Evolutionary conservation across 2,113 vertebrate genomes (phyloP).

Genomic region (Calyptommatus sinebrachiatus): DNA sequence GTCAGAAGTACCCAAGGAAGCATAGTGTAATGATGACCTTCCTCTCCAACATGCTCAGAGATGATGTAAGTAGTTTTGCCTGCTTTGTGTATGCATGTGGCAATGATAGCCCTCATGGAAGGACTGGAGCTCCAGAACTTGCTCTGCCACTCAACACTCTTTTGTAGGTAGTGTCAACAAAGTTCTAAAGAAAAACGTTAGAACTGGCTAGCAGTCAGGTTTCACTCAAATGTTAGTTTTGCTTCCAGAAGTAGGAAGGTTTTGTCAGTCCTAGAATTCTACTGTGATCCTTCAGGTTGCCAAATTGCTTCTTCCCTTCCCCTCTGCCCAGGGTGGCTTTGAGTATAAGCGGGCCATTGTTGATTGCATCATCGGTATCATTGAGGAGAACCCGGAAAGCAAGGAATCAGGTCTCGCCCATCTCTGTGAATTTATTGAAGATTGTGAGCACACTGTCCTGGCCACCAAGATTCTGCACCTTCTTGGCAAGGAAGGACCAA

Average conservation of each 20-base stretch:
- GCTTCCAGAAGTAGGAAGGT: no score
- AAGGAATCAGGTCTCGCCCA: conserved; percentile 94
- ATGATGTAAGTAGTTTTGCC: conserved; percentile 80
- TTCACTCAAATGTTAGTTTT: no score
- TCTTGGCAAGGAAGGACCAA: conserved; percentile 91
- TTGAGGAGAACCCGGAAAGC: conserved; percentile 95
- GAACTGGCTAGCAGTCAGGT: no score
- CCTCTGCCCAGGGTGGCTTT: conserved; percentile 86
- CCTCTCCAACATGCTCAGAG: conserved; percentile 96
- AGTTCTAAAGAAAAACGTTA: no score
- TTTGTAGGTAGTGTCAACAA: background rate
- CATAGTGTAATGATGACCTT: conserved; percentile 98
- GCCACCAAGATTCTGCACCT: conserved; percentile 97
- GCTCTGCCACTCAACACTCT: no score
- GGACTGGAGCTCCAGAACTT: background rate
- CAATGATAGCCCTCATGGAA: fast-evolving
- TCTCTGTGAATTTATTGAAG: conserved; percentile 97
- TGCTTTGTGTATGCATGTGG: background rate
- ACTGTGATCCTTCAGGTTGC: no score
- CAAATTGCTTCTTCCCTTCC: background rate
- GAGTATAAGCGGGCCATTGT: conserved; percentile 98
- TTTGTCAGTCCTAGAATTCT: background rate
- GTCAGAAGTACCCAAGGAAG: conserved; percentile 97
- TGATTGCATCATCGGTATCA: conserved; percentile 95
- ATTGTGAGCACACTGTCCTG: conserved; percentile 96